Evolutionary conservation across 2,888 invertebrate genomes (phyloP), one percentile per base, ranked within the genome.

Genomic region (Chrysolina americana): DNA sequence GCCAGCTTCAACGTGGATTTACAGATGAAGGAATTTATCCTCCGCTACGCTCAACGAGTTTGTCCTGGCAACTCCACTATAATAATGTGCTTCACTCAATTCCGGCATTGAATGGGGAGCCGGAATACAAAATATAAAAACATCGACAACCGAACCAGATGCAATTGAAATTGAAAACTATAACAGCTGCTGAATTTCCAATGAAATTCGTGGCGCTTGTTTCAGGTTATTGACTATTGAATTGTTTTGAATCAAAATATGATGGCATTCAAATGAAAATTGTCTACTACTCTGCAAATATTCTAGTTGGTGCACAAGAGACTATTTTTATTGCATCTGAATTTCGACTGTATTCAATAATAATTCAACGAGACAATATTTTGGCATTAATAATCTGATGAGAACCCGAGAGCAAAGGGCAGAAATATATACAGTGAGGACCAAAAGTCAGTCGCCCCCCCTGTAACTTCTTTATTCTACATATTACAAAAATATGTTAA

Each of bases 91-190:
- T 19, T 13, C 11, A 21, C 53, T 53, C 53, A 21, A 53, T 53
- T 53, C 13, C 53, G 11, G 53, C 21, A 53, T 11, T 9, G 21
- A 53, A 11, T 21, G 11, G 21, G 5, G 5, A 11, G 53, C 53
- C 10, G 19, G 19, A 53, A 53, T 53, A 13, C 23, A 21, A 21
- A 23, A 23, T 53, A 53, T 53, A 53, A 53, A 53, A 53, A 23
- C 53, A 53, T 19, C 13, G 53, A 21, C 13, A 53, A 23, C 5
- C 19, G 53, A 53, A 53, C 53, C 53, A 19, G 19, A 53, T 19
- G 19, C 13, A 21, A 53, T 53, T 53, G 21, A 11, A 19, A 23
- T 53, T 53, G 53, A 53, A 53, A 53, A 53, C 48, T 48, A 48
- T 48, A 48, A 48, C 17, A 17, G 17, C 13, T 21, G 53, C 21